Conservation (phyloP, 1,140 invertebrate species). For the Teleogryllus occipitalis region DNA sequence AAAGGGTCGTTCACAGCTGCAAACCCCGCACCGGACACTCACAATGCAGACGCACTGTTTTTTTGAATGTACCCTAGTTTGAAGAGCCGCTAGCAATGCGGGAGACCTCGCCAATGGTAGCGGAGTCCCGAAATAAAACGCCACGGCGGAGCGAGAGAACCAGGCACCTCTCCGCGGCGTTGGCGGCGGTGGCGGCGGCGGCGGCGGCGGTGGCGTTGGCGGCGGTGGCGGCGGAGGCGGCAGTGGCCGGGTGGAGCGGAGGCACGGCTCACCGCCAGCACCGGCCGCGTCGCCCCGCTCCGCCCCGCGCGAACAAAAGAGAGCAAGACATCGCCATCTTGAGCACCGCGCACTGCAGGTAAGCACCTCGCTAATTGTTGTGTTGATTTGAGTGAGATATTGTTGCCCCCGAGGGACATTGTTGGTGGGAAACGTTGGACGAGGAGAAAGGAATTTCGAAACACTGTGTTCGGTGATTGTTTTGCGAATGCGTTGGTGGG, state of each 20-base stretch:
- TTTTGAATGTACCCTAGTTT: neutral
- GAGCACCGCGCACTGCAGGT: neutral
- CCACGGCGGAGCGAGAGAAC: neutral
- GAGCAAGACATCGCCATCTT: neutral
- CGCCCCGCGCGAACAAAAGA: neutral
- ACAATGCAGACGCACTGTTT: neutral
- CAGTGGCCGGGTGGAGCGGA: neutral
- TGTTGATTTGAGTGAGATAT: neutral
- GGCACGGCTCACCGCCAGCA: neutral
- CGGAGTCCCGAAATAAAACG: constrained; percentile 11
- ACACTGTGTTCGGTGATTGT: too few species aligned
- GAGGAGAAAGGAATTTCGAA: too few species aligned
- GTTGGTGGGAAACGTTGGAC: too few species aligned
- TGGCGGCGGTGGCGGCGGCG: neutral
- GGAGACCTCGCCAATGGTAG: constrained; percentile 14
- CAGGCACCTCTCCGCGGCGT: neutral
- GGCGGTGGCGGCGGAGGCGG: too few species aligned
- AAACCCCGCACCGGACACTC: neutral
- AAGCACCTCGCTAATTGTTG: neutral
- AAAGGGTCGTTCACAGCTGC: too few species aligned
- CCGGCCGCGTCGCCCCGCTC: neutral
- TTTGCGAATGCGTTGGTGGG: too few species aligned
- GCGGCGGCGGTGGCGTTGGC: neutral
- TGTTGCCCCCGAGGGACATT: neutral
- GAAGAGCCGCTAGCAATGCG: constrained; percentile 8